Evolutionary conservation across 1,140 invertebrate genomes (phyloP).

Genomic region (Trinorchestia longiramus): DNA sequence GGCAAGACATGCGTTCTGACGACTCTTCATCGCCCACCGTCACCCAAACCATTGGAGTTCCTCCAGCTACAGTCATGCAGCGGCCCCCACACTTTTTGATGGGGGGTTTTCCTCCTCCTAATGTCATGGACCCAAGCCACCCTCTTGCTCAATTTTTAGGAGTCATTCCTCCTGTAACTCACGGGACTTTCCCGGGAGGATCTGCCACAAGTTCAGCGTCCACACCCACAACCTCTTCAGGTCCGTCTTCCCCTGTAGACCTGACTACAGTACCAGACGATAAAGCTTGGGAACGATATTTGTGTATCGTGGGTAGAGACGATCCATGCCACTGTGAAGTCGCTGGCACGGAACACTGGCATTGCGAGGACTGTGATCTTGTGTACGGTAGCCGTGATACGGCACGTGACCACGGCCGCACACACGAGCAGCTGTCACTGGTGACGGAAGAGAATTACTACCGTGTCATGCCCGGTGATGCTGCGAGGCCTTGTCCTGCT

Average conservation of each 20-base stretch:
- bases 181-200: conserved; percentile 61
- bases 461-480: conserved; percentile 74
- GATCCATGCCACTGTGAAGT: conserved; percentile 76
- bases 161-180: conserved; percentile 60
- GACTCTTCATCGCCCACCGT: conserved; percentile 63
- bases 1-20: conserved; percentile 62
- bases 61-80: conserved; percentile 56
- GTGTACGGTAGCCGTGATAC: conserved; percentile 82
- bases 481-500: conserved; percentile 74
- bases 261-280: conserved; percentile 59
- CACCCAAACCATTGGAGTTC: conserved; percentile 43
- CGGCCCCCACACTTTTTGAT: conserved; percentile 60
- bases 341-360: conserved; percentile 82
- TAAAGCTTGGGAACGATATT: conserved; percentile 62
- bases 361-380: conserved; percentile 79
- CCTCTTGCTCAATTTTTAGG: conserved; percentile 63
- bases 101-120: conserved; percentile 62
- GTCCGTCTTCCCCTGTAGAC: conserved; percentile 65
- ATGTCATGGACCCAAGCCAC: conserved; percentile 61
- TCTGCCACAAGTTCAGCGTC: conserved; percentile 62
- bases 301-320: conserved; percentile 70
- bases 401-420: conserved; percentile 85
- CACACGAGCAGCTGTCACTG: conserved; percentile 87
- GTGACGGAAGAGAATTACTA: conserved; percentile 85
- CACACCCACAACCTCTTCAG: conserved; percentile 62